These are phyloP conservation scores for Drosophila subquinaria DNA, from an alignment of 2,888 invertebrate species.

Conservation along the genomic window DNA sequence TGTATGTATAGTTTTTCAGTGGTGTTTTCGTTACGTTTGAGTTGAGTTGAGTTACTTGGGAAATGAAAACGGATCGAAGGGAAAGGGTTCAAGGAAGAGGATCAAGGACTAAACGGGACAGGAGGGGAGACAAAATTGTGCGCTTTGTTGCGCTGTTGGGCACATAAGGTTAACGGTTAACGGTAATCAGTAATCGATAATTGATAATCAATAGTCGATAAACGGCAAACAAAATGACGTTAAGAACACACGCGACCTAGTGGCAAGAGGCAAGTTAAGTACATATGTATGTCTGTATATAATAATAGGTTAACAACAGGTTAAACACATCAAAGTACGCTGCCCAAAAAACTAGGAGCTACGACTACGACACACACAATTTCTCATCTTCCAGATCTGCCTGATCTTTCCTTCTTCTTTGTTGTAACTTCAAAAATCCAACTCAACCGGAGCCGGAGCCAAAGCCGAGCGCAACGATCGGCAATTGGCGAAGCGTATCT, in stretches of 20 bases:
- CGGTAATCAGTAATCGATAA: constrained; percentile 4
- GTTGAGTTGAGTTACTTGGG: background rate
- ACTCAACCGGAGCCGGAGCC: constrained; percentile 36
- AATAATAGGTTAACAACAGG: constrained; percentile 51
- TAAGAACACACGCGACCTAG: constrained; percentile 61
- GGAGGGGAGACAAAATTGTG: background rate
- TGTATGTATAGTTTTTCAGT: constrained; percentile 34
- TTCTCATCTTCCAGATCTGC: constrained; percentile 1
- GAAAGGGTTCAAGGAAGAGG: too few relatives aligned
- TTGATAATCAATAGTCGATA: constrained; percentile 4
- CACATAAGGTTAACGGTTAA: constrained; percentile 48
- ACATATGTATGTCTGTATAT: constrained; percentile 23
- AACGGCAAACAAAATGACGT: constrained; percentile 38
- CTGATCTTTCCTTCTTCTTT: background rate
- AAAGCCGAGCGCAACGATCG: constrained; percentile 48
- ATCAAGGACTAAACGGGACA: background rate
- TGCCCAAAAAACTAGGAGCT: constrained; percentile 8
- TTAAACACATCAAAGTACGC: constrained; percentile 35
- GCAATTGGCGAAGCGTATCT: constrained; percentile 63
- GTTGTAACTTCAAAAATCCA: background rate
- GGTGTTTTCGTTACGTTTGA: constrained; percentile 57
- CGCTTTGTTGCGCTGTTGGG: constrained; percentile 29
- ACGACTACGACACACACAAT: constrained; percentile 33
- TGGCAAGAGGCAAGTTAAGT: constrained; percentile 46
- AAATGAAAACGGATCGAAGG: background rate